These are phyloP conservation scores for Lepilemur septentrionalis DNA, from an alignment of 2,797 vertebrate genomes.

Conservation along the genomic window DNA sequence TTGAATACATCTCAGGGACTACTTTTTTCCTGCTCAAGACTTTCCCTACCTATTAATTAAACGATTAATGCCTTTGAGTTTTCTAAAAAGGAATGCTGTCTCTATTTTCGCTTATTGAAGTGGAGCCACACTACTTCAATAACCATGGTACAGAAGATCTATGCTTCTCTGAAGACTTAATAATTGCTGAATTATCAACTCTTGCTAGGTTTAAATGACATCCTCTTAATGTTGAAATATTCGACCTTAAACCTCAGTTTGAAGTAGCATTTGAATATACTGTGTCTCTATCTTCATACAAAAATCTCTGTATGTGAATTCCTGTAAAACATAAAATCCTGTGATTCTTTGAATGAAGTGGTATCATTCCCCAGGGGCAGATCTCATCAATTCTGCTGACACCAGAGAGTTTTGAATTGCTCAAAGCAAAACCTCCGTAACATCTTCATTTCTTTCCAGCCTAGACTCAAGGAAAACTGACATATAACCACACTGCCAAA, in stretches of 20 bases:
- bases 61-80: constrained; percentile 8
- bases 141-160: neutral
- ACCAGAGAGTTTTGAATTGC: neutral
- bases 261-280: neutral
- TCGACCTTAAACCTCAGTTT: neutral
- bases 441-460: neutral
- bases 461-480: neutral
- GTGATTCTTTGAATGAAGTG: neutral
- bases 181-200: constrained; percentile 5
- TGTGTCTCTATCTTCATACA: neutral
- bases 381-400: neutral
- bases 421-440: neutral
- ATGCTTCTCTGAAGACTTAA: constrained; percentile 15
- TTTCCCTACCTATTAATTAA: constrained; percentile 35
- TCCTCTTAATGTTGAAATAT: constrained; percentile 40
- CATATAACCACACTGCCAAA: neutral
- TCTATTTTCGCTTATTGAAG: constrained; percentile 6
- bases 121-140: neutral
- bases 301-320: constrained; percentile 4
- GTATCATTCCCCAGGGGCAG: neutral
- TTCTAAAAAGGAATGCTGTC: neutral
- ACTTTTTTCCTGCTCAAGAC: neutral
- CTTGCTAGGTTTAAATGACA: constrained; percentile 23
- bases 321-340: neutral
- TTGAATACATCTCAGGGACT: neutral